Evolutionary conservation across 2,797 vertebrate species (phyloP).

Genomic region (Falco columbarius): DNA sequence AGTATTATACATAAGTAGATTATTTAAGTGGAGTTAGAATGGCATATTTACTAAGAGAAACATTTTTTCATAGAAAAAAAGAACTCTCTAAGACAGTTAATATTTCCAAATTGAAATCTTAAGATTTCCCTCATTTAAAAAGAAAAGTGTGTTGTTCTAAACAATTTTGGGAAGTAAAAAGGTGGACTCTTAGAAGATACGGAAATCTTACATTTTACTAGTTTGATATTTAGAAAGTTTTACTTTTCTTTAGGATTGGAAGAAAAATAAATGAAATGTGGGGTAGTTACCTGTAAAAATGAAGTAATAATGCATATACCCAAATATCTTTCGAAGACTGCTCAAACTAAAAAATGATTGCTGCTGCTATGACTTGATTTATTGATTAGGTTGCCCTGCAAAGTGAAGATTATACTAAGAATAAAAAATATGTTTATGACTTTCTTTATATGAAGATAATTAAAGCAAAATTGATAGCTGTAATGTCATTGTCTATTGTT

Average conservation of each 20-base stretch:
- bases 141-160: neutral
- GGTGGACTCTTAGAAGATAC: neutral
- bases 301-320: neutral
- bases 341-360: neutral
- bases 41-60: conserved; percentile 9
- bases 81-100: neutral
- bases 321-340: neutral
- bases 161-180: neutral
- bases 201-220: neutral
- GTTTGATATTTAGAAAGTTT: neutral
- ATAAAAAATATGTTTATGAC: neutral
- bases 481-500: neutral
- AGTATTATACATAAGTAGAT: conserved; percentile 44
- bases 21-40: conserved; percentile 20
- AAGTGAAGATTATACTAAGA: neutral
- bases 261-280: neutral
- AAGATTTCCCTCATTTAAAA: conserved; percentile 14
- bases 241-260: neutral
- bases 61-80: neutral
- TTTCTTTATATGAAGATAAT: neutral
- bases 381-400: neutral
- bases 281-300: neutral
- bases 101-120: conserved; percentile 9
- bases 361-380: neutral
- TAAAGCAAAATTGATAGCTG: neutral